Conservation (phyloP, 1,140 invertebrate species). For the Drosophila subobscura region DNA sequence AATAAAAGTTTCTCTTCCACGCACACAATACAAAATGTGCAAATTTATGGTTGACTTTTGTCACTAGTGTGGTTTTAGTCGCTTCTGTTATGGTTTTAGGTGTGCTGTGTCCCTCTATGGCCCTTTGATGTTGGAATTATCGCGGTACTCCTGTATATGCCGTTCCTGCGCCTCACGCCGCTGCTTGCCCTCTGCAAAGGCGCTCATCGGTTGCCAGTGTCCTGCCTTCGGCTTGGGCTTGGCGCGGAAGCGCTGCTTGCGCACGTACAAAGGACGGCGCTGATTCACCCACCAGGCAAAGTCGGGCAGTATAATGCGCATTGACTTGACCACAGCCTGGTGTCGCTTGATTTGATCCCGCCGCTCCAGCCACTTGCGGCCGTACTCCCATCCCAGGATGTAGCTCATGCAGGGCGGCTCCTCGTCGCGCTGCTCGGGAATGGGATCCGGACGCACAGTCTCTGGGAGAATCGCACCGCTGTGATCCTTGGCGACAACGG, state of each 20-base stretch:
- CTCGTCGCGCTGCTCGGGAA: conserved; percentile 10
- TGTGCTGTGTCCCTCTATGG: not conserved
- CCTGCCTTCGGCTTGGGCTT: not conserved
- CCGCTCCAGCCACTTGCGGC: conserved; percentile 31
- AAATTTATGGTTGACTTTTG: no score
- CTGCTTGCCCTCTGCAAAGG: conserved; percentile 17
- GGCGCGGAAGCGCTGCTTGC: conserved; percentile 32
- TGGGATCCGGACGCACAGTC: conserved; percentile 12
- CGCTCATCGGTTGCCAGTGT: conserved; percentile 18
- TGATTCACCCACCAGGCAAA: conserved; percentile 43
- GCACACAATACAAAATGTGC: no score
- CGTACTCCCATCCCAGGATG: conserved; percentile 44
- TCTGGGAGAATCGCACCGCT: conserved; percentile 20
- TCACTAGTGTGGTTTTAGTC: no score
- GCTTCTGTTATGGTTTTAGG: no score
- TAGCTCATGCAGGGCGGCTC: conserved; percentile 19
- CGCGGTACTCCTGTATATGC: not conserved
- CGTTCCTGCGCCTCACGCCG: conserved; percentile 15
- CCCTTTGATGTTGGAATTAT: not conserved
- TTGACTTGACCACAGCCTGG: conserved; percentile 3
- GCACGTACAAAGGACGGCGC: conserved; percentile 25
- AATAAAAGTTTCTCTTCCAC: no score
- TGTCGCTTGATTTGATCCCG: conserved; percentile 25
- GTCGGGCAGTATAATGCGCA: conserved; percentile 21
- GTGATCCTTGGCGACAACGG: conserved; percentile 6